phyloP scores from a whole-genome alignment of 2,797 vertebrate species.

The Hapalemur alaotrensis region DNA sequence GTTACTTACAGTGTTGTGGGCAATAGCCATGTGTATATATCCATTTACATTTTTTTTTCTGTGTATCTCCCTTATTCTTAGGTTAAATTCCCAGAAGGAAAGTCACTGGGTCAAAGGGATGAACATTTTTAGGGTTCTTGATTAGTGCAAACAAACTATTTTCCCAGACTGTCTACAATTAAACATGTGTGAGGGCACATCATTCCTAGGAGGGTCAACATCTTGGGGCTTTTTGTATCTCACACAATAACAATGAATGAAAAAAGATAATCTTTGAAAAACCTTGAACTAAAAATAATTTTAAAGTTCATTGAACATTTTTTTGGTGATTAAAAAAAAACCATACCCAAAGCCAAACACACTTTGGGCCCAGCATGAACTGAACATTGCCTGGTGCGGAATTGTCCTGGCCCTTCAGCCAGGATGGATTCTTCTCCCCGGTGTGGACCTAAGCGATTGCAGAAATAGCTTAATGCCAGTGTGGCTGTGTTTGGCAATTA shows the following conservation, averaged over 20 bases:
- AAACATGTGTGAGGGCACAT: neutral
- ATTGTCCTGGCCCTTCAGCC: rapidly evolving
- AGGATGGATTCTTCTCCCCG: rapidly evolving
- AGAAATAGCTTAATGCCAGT: rapidly evolving
- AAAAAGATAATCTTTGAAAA: neutral
- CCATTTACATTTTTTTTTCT: neutral
- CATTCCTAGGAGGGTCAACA: neutral
- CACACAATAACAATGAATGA: neutral
- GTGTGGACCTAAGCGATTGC: rapidly evolving
- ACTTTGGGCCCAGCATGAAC: neutral
- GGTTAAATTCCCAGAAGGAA: neutral
- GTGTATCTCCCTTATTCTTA: neutral
- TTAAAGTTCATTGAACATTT: neutral
- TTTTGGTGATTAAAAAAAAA: neutral
- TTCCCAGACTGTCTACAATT: neutral
- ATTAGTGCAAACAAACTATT: neutral
- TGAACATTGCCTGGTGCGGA: rapidly evolving
- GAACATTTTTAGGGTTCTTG: neutral
- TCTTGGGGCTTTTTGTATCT: neutral
- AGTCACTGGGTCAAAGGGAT: neutral
- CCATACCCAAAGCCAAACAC: neutral
- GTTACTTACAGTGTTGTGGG: neutral
- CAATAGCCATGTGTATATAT: rapidly evolving
- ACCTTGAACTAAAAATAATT: neutral
- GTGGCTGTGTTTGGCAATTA: rapidly evolving